These are phyloP conservation scores for Baryphthengus martii DNA, from an alignment of 2,113 vertebrate species.

Conservation along the genomic window DNA sequence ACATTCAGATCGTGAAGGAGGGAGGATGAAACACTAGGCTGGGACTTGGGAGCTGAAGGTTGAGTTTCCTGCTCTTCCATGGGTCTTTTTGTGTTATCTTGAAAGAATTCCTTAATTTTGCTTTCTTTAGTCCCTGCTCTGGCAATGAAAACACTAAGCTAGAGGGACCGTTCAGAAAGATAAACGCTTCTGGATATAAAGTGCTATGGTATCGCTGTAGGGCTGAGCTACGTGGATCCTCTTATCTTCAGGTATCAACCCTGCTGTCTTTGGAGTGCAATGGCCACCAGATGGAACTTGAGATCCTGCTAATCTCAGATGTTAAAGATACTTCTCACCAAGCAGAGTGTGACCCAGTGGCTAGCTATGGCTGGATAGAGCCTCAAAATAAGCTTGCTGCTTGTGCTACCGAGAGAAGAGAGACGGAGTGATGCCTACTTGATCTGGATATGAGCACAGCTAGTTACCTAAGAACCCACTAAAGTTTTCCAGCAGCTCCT, in stretches of 20 bases:
- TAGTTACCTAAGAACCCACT: neutral
- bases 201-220: neutral
- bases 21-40: neutral
- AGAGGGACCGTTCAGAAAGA: neutral
- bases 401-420: neutral
- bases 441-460: neutral
- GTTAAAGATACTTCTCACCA: neutral
- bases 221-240: neutral
- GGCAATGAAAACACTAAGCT: neutral
- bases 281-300: neutral
- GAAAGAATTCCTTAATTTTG: neutral
- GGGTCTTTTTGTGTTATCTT: neutral
- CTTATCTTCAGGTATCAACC: neutral
- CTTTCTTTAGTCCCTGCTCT: neutral
- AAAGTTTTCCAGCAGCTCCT: neutral
- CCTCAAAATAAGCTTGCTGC: neutral
- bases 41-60: neutral
- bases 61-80: neutral
- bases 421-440: fast-evolving
- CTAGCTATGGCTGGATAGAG: neutral
- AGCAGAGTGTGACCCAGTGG: neutral
- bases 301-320: neutral
- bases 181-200: neutral
- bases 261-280: neutral
- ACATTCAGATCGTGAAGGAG: fast-evolving